A percentile compares a stretch with the other conserved stretches of the same genome.
Conservation (phyloP, 2,113 vertebrate genomes). For the Astatoreochromis straeleni region DNA sequence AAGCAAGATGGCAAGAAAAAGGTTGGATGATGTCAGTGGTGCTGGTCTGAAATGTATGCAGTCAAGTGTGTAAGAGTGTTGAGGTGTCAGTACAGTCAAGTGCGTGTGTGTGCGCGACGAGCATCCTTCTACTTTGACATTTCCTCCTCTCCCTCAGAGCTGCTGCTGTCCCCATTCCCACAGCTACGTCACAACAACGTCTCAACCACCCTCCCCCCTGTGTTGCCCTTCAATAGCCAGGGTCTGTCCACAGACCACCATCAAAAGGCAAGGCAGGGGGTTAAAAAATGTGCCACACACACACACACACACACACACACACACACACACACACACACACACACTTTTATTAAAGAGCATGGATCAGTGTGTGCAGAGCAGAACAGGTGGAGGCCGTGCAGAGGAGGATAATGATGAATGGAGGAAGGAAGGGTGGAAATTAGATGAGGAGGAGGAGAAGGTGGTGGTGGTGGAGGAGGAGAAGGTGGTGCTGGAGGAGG, state of each 20-base stretch:
- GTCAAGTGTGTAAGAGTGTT: background rate
- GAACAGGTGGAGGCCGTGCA: conserved; percentile 56
- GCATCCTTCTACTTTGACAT: conserved; percentile 37
- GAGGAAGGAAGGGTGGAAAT: conserved; percentile 19
- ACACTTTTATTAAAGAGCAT: background rate
- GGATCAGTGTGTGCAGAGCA: background rate
- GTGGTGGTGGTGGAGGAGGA: background rate
- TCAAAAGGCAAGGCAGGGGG: conserved; percentile 3
- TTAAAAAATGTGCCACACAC: background rate
- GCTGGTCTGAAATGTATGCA: conserved; percentile 34
- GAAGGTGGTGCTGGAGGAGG: background rate
- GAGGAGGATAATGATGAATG: conserved; percentile 35
- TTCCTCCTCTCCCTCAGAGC: conserved; percentile 48
- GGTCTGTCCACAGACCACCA: conserved; percentile 24
- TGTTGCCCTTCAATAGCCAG: conserved; percentile 24
- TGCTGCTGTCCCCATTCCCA: conserved; percentile 55
- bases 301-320: background rate
- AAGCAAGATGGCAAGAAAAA: background rate
- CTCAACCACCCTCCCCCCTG: background rate
- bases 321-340: background rate
- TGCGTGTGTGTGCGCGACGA: background rate
- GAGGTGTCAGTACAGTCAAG: background rate
- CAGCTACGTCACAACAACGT: conserved; percentile 19
- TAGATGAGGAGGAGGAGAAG: conserved; percentile 13
- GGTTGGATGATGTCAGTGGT: conserved; percentile 45